Conservation (phyloP, 2,797 vertebrate genomes). For the Notamacropus eugenii region DNA sequence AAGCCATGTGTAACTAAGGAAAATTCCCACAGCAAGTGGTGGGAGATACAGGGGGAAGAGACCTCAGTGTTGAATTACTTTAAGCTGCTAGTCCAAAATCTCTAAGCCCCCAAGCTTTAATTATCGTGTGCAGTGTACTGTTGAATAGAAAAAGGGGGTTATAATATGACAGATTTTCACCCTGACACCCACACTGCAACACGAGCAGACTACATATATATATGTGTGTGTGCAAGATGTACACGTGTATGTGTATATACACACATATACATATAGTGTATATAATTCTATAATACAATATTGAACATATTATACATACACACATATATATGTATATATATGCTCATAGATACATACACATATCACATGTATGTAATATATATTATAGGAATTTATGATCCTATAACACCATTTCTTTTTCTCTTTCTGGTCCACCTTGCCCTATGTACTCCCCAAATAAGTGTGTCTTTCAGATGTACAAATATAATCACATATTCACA, state of each 20-base stretch:
- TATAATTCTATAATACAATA: background rate
- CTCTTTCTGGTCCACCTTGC: too few relatives aligned
- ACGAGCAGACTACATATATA: background rate
- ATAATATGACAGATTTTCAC: constrained; percentile 88
- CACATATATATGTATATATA: too few relatives aligned
- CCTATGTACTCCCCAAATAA: too few relatives aligned
- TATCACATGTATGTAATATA: background rate
- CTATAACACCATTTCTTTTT: background rate
- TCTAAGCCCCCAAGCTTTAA: constrained; percentile 91
- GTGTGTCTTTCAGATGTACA: too few relatives aligned
- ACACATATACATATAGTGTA: background rate
- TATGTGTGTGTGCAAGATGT: too few relatives aligned
- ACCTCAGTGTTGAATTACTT: constrained; percentile 86
- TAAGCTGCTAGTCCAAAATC: constrained; percentile 90
- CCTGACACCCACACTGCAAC: constrained; percentile 82
- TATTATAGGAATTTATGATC: background rate
- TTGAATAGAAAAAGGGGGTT: constrained; percentile 82
- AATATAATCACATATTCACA: too few relatives aligned
- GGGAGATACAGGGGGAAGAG: constrained; percentile 81
- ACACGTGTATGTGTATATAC: background rate
- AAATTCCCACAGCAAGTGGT: constrained; percentile 92
- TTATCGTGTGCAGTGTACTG: constrained; percentile 92
- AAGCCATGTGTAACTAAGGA: constrained; percentile 94
- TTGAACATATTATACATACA: too few relatives aligned
- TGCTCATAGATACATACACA: background rate